Evolutionary conservation across 2,113 vertebrate species (phyloP).

Genomic region (Cnemophilus loriae): DNA sequence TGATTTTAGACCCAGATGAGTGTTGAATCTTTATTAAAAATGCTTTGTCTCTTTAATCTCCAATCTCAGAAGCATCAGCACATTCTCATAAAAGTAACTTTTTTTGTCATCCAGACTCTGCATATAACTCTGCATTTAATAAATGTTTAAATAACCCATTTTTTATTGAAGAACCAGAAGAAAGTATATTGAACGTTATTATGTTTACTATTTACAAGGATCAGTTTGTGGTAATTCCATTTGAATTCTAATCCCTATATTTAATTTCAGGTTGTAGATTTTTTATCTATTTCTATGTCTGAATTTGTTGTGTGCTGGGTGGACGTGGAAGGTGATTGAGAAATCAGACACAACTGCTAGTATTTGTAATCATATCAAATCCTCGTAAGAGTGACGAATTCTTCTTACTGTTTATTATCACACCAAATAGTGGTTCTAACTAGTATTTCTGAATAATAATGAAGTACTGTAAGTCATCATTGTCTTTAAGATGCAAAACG

Average conservation of each 20-base stretch:
- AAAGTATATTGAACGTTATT: background rate
- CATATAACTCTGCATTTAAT: background rate
- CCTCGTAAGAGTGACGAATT: background rate
- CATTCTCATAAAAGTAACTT: background rate
- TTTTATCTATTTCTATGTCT: background rate
- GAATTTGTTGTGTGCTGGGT: background rate
- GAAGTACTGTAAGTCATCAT: background rate
- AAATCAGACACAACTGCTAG: background rate
- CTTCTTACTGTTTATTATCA: background rate
- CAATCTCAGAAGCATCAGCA: background rate
- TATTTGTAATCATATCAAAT: background rate
- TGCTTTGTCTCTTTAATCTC: background rate
- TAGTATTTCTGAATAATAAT: background rate
- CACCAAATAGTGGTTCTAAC: background rate
- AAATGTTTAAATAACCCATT: background rate
- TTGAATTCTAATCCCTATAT: background rate
- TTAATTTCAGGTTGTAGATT: background rate
- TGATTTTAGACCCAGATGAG: background rate
- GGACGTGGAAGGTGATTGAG: background rate
- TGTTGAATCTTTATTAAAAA: background rate
- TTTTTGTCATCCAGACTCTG: background rate
- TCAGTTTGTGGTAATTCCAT: background rate
- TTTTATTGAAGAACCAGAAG: background rate
- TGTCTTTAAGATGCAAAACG: background rate
- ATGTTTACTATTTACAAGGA: background rate